These are phyloP conservation scores for Aldabrachelys gigantea DNA, from an alignment of 2,113 vertebrate genomes.

Conservation along the genomic window DNA sequence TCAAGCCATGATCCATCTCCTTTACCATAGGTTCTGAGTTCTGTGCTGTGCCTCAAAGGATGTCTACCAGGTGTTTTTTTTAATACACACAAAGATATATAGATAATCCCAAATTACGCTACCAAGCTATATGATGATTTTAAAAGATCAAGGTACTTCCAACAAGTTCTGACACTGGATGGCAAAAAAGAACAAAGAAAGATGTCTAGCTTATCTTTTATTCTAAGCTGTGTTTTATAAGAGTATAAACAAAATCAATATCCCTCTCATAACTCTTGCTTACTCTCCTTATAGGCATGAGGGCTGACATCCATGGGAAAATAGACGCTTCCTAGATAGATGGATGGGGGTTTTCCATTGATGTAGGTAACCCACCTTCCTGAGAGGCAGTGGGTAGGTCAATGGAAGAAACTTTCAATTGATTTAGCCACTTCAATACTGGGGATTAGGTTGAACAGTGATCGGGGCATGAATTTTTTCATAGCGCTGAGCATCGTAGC, in stretches of 20 bases:
- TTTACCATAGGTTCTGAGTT: background rate
- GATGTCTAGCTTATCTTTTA: constrained; percentile 54
- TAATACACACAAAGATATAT: constrained; percentile 29
- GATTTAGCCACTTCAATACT: background rate
- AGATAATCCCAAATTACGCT: background rate
- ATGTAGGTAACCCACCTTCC: background rate
- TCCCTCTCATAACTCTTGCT: constrained; percentile 70
- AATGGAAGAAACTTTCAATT: background rate
- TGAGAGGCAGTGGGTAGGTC: background rate
- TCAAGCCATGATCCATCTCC: background rate
- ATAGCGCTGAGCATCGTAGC: background rate
- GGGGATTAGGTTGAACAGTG: background rate
- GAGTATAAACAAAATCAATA: constrained; percentile 76
- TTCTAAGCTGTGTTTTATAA: constrained; percentile 68
- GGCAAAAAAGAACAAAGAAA: constrained; percentile 59
- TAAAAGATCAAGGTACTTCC: constrained; percentile 56
- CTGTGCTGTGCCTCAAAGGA: background rate
- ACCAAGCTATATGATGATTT: constrained; percentile 22
- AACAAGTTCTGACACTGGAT: constrained; percentile 54
- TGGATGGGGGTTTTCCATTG: background rate
- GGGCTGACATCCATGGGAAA: constrained; percentile 64
- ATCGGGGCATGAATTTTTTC: background rate
- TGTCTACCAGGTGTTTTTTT: constrained; percentile 20
- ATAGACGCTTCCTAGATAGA: background rate
- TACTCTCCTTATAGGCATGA: constrained; percentile 56